Percentiles rank a stretch among this genome's conserved stretches.
phyloP scores from a whole-genome alignment of 2,113 vertebrate genomes.

The Willisornis vidua region DNA sequence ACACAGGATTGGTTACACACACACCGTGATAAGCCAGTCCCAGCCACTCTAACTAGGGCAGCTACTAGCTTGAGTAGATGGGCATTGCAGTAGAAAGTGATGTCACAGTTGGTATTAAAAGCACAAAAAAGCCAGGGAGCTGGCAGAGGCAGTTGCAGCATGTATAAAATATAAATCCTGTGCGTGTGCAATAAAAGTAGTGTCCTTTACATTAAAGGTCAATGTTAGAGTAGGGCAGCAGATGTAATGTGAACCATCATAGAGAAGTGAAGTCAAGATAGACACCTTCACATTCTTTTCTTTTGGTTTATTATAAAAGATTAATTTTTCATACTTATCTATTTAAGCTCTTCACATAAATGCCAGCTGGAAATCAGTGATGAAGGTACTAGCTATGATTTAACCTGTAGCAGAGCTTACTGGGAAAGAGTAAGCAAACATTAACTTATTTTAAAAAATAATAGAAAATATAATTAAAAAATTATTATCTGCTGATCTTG shows the following conservation, averaged over 20 bases:
- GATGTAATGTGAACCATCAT: background rate
- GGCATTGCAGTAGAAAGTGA: background rate
- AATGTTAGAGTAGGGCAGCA: background rate
- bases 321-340: background rate
- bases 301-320: background rate
- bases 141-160: background rate
- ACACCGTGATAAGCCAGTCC: too few species aligned
- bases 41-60: too few species aligned
- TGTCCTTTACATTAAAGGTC: background rate
- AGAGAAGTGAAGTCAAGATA: background rate
- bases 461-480: background rate
- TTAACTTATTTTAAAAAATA: accelerated
- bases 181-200: accelerated
- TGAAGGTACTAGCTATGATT: background rate
- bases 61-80: background rate
- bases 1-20: too few species aligned
- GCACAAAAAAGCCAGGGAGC: background rate
- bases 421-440: background rate
- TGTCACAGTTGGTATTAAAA: background rate
- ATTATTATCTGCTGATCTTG: background rate
- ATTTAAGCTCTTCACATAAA: background rate
- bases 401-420: background rate
- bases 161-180: background rate
- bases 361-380: background rate
- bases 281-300: background rate